Evolutionary conservation across 2,888 invertebrate genomes (phyloP), one percentile per base, ranked within the genome.

Genomic region (Andrena bicolor): DNA sequence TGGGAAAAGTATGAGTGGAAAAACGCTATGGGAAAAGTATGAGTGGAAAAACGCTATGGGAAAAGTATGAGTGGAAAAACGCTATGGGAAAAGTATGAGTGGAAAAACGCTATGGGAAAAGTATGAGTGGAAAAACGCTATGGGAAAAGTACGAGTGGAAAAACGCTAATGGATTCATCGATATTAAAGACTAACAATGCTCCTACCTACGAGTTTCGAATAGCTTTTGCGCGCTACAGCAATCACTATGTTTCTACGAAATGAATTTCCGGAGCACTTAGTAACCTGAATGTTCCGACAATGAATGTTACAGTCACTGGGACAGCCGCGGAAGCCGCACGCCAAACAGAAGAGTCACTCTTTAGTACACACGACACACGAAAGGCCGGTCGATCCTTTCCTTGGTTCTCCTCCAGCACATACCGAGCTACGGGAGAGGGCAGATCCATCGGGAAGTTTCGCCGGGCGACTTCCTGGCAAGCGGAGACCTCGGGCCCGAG

Each of bases 261-360:
- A 20, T 4, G 32, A 68, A 58, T 60, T 20, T 65, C 20, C 28
- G 0, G 20, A 23, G n/a, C 49, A 20, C 7, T 16, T 28, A 53
- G 32, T 81, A 78, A 80, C 65, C 16, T 23, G 26, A 28, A 23
- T 48, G 58, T 10, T 35, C 49, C 20, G 26, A 5, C n/a, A 5
- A 48, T 80, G 64, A 74, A 13, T 89, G 87, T 92, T 92, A 30
- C 86, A 92, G 92, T 90, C 84, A 87, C 89, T 87, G 90, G 90
- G 87, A 83, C 89, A 79, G 89, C 90, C 68, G 85, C 86, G 85
- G 89, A 88, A 68, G 80, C 84, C 83, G 84, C 86, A 60, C 76
- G 88, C 64, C 87, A 85, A 73, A 71, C 86, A 49, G 79, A 86
- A 75, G 83, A 85, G 53, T 80, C 89, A 68, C 79, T 78, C 66